Evolutionary conservation across 1,140 invertebrate genomes (phyloP).

Genomic region (Ruditapes philippinarum): DNA sequence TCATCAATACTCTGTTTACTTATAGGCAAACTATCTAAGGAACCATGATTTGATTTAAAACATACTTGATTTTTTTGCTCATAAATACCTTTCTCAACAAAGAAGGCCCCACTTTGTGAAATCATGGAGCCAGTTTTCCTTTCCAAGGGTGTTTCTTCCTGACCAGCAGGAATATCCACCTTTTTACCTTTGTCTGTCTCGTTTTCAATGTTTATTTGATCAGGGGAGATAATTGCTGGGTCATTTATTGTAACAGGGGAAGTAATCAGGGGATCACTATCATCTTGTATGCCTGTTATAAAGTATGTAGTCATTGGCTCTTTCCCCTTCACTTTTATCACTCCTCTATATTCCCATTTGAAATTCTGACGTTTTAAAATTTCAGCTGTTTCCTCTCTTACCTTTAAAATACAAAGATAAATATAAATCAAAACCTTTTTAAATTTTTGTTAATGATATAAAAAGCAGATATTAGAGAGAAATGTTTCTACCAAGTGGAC

Average conservation of each 20-base stretch:
- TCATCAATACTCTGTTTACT: conserved; percentile 17
- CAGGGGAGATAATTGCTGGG: background rate
- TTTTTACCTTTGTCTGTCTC: background rate
- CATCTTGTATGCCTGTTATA: conserved; percentile 49
- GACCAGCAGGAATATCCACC: background rate
- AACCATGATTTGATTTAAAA: conserved; percentile 1
- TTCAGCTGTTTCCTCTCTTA: conserved; percentile 78
- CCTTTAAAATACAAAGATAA: conserved; percentile 68
- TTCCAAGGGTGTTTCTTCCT: background rate
- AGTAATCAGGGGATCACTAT: background rate
- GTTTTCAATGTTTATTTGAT: background rate
- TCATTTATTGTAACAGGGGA: background rate
- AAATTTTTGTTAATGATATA: no score
- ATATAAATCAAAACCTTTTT: no score
- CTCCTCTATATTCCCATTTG: conserved; percentile 75
- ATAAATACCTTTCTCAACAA: conserved; percentile 35
- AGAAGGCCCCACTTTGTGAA: background rate
- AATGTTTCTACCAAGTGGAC: no score
- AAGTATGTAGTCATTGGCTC: conserved; percentile 84
- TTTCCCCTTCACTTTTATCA: conserved; percentile 83
- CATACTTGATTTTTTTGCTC: conserved; percentile 19
- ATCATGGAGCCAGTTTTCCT: background rate
- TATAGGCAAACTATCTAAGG: background rate
- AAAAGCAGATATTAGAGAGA: no score
- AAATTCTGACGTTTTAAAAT: conserved; percentile 76